phyloP scores from a whole-genome alignment of 2,113 vertebrate species.

The Odontophorus gujanensis region DNA sequence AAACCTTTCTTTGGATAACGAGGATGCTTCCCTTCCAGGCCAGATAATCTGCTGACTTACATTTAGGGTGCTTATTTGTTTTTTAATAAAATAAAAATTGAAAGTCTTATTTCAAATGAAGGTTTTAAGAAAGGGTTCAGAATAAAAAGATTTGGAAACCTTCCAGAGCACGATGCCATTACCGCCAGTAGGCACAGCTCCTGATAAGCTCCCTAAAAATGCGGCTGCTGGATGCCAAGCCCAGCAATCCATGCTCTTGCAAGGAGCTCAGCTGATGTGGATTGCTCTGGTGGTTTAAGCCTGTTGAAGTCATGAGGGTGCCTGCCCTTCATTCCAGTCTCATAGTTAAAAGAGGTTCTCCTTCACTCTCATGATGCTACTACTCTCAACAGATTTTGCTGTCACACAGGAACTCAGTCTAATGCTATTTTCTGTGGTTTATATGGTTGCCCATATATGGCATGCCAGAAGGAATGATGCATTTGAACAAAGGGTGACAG shows the following conservation, averaged over 20 bases:
- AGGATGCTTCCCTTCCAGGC: not conserved
- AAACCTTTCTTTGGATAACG: not conserved
- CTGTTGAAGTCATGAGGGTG: not conserved
- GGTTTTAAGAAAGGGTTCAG: not conserved
- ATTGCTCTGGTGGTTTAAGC: slow-evolving; percentile 48
- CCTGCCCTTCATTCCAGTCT: not conserved
- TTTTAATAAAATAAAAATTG: not conserved
- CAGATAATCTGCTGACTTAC: not conserved
- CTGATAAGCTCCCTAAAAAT: slow-evolving; percentile 37
- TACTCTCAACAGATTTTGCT: not conserved
- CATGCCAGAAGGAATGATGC: not conserved
- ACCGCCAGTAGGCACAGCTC: not conserved
- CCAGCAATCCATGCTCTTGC: not conserved
- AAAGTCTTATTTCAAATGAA: not conserved
- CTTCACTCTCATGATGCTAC: not conserved
- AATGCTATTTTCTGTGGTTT: not conserved
- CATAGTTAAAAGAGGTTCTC: not conserved
- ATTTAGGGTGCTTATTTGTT: rapidly evolving
- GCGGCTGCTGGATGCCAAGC: slow-evolving; percentile 28
- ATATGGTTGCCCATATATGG: not conserved
- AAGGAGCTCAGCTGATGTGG: slow-evolving; percentile 17
- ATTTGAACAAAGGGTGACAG: not conserved
- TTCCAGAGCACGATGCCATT: not conserved
- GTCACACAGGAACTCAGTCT: not conserved
- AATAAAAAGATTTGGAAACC: not conserved